A percentile compares a stretch with the other conserved stretches of the same genome.
Evolutionary conservation across 2,888 invertebrate genomes (phyloP).

Genomic region (Vannuccia rotundouncinata): DNA sequence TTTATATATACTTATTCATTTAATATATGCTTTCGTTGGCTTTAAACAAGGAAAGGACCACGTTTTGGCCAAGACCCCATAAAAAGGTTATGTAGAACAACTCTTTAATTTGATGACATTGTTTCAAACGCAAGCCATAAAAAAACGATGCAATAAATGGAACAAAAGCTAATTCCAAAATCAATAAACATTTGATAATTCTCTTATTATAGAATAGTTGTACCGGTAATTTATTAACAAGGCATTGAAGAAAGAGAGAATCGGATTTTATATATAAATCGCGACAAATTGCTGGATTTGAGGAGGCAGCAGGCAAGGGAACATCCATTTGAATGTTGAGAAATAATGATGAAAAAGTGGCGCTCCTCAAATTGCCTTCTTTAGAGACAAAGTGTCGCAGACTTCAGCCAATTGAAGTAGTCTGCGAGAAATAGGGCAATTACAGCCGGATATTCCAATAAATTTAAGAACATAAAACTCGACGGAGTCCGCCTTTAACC

Average conservation of each 20-base stretch:
- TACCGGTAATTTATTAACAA: neutral
- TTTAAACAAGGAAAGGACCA: no score
- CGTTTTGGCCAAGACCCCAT: no score
- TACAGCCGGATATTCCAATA: neutral
- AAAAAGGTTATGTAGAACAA: no score
- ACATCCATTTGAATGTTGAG: neutral
- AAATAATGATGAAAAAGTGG: neutral
- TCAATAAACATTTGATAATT: neutral
- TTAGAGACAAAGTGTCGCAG: neutral
- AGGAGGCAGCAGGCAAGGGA: no score
- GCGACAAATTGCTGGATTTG: no score
- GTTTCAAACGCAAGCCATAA: no score
- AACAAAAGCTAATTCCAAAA: no score
- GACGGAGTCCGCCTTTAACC: neutral
- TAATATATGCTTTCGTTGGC: no score
- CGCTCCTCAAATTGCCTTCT: neutral
- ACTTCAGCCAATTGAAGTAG: neutral
- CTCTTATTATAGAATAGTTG: neutral
- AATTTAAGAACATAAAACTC: neutral
- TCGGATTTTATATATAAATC: no score
- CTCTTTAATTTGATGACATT: no score
- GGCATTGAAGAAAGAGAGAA: neutral
- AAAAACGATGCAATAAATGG: no score
- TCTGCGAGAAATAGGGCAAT: neutral
- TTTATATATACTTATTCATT: no score